Base-by-base conservation (phyloP, 2,797 vertebrate species). In the Dromococcyx pavoninus region DNA sequence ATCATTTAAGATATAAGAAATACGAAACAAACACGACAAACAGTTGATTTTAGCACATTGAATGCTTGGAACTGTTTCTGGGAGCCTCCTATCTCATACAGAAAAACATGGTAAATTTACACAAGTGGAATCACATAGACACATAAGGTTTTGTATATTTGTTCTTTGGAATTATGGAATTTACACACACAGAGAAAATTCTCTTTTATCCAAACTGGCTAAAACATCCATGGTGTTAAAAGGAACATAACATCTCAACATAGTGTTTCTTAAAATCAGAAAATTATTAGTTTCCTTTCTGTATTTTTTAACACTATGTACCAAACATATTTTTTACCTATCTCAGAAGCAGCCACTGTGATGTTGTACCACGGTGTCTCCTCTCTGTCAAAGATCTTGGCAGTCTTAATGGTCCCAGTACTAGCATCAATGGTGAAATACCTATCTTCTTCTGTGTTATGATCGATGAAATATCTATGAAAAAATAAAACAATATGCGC, bases 331-430 rank as follows among this genome's bases (percentile, higher is more conserved):
- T 89, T 98, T 97, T 98, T 98, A 99, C 99, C 99, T 96, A 98
- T 98, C 98, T 99, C 99, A 96, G 99, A 98, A 97, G 99, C 99
- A 97, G 98, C 97, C 93, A 99, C 99, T 74, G 99, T 99, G 97
- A 99, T 99, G 97, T 99, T 99, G 97, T 99, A 98, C 99, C 99
- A 99, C 6, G 98, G 97, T 58, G 96, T 98, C 91, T 99, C 98
- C 86, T 99, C 99, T 85, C 99, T 98, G 98, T 99, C 99, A 96
- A 99, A 98, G 83, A 97, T 96, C 91, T 98, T 98, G 61, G 98
- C 98, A 11, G 99, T 99, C 94, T 98, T 98, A 93, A 99, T 98
- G 27, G 98, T 97, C 60, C 99, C 99, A n/a, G 98, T 99, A 95
- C 97, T 98, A 91, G 98, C 97, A 64, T 99, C 98, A 24, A 99